Evolutionary conservation across 2,113 vertebrate genomes (phyloP).

Genomic region (Empidonax alnorum): DNA sequence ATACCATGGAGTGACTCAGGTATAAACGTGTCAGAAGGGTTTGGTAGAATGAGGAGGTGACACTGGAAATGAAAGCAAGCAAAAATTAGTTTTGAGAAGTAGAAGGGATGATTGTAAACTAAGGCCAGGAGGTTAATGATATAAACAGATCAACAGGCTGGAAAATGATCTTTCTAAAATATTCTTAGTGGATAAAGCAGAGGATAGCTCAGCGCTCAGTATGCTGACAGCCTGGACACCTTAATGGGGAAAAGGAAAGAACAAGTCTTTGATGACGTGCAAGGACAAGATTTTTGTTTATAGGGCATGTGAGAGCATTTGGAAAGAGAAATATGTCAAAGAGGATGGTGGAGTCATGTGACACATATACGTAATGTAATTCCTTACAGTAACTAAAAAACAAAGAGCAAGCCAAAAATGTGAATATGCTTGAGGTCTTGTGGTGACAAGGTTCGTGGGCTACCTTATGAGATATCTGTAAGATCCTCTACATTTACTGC

Average conservation of each 20-base stretch:
- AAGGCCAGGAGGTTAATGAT: not conserved
- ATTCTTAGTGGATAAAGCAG: not conserved
- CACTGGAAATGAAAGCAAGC: not conserved
- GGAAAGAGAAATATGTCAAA: not conserved
- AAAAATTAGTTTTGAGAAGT: not conserved
- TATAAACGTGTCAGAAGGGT: not conserved
- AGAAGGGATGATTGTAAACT: not conserved
- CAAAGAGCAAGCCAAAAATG: not conserved
- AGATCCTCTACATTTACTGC: not conserved
- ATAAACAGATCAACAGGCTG: not conserved
- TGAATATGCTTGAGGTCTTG: not conserved
- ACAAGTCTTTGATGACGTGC: not conserved
- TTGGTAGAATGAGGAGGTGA: not conserved
- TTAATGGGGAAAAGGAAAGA: not conserved
- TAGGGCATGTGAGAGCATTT: not conserved
- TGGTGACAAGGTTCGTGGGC: not conserved
- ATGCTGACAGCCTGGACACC: not conserved
- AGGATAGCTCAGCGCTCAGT: not conserved
- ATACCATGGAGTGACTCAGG: not conserved
- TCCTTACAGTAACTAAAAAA: not conserved
- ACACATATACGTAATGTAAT: not conserved
- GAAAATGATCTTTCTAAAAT: not conserved
- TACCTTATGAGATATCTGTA: not conserved
- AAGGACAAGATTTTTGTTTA: not conserved
- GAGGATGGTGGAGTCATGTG: not conserved